phyloP scores from a whole-genome alignment of 2,113 vertebrate genomes.

The Pterocles gutturalis region DNA sequence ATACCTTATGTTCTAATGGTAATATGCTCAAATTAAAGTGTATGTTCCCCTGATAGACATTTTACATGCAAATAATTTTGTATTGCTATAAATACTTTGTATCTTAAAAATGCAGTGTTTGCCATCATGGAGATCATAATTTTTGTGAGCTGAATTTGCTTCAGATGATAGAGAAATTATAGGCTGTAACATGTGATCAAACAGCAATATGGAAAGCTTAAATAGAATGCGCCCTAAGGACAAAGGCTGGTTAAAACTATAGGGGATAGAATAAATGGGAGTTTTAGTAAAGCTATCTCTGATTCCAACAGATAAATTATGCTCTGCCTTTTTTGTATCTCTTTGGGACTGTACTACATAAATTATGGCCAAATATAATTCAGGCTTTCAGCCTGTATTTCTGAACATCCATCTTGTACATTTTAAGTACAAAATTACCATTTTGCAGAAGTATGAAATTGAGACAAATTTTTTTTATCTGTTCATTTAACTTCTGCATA shows the following conservation, averaged over 20 bases:
- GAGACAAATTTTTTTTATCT: conserved; percentile 88
- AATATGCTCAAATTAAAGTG: conserved; percentile 37
- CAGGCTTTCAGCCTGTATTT: conserved; percentile 93
- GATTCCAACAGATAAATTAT: conserved; percentile 93
- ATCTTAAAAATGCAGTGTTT: conserved; percentile 75
- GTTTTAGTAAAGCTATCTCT: conserved; percentile 88
- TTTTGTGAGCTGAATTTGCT: conserved; percentile 74
- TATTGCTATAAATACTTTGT: conserved; percentile 72
- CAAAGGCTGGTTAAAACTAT: conserved; percentile 76
- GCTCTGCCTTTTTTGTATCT: conserved; percentile 85
- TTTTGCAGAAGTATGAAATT: conserved; percentile 86
- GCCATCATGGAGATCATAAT: conserved; percentile 68
- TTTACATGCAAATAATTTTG: conserved; percentile 71
- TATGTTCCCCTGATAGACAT: conserved; percentile 45
- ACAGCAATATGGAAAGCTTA: conserved; percentile 75
- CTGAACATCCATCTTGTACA: conserved; percentile 89
- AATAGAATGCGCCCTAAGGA: conserved; percentile 83
- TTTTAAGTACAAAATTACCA: conserved; percentile 93
- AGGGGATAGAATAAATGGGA: conserved; percentile 86
- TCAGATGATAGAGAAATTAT: conserved; percentile 80
- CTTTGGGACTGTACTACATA: conserved; percentile 92
- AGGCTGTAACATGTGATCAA: conserved; percentile 80
- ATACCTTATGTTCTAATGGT: neutral
- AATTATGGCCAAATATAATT: conserved; percentile 99
- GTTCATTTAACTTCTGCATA: conserved; percentile 85